Evolutionary conservation across 2,113 vertebrate genomes (phyloP), one percentile per base, ranked within the genome.

Genomic region (Trichomycterus rosablanca): DNA sequence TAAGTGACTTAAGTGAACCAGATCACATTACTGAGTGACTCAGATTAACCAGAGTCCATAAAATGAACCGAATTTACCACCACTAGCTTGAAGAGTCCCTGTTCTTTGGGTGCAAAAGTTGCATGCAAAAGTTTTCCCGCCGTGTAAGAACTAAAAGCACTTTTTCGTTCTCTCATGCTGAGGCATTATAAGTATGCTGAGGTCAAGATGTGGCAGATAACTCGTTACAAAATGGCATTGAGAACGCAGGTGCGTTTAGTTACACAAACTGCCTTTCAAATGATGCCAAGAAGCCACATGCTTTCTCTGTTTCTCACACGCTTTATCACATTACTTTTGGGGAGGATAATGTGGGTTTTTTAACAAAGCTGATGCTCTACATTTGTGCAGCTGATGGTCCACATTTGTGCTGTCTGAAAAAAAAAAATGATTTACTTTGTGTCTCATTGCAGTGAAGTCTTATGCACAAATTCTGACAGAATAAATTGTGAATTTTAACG

Each of bases 171-270:
- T 57, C 59, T 67, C 63, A 39, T 59, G 50, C 70, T 54, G 50
- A 66, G 64, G 19, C 45, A 59, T 34, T 15, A 23, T 45, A n/a
- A 52, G 18, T 61, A 59, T 78, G 75, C 75, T 73, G 74, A 70
- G 58, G 62, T 62, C 24, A 62, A 75, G 78, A 84, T 82, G 74
- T 34, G 37, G 67, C 76, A 86, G 78, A 86, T 66, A 57, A 70
- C 32, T 69, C 20, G 59, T 72, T 58, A 64, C 44, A 65, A 50
- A 65, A 67, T 62, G 50, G 63, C 66, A 68, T 69, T 70, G 53
- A 65, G 66, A 62, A 66, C 71, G 73, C 81, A 83, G 78, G 76
- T 84, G 83, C 74, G 70, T 68, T 69, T 74, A 58, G 74, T 76
- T 68, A 60, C 73, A 76, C 71, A 63, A 73, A 77, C 67, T 59